These are phyloP conservation scores for Cyrtorhinus lividipennis DNA, from an alignment of 1,140 invertebrate genomes.

Conservation along the genomic window DNA sequence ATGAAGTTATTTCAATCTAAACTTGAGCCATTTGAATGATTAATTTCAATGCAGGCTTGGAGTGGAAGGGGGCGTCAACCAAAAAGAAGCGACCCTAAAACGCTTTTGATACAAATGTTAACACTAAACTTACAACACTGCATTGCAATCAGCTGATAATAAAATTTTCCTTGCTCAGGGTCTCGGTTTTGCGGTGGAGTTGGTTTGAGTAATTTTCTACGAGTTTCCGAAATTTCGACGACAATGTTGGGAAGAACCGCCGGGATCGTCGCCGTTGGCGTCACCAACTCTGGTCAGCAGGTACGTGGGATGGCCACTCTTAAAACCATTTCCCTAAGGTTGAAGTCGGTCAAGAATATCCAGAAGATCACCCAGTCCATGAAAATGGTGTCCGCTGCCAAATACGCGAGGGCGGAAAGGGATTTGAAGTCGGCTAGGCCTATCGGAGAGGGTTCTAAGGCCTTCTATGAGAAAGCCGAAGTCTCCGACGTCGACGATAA, in stretches of 20 bases:
- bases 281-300: slow-evolving; percentile 35
- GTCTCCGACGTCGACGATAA: slow-evolving; percentile 47
- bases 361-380: slow-evolving; percentile 99
- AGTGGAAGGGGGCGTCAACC: neutral
- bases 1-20: too few relatives aligned
- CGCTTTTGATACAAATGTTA: neutral
- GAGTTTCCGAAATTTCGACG: neutral
- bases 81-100: neutral
- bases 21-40: too few relatives aligned
- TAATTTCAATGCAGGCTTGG: too few relatives aligned
- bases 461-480: slow-evolving; percentile 79
- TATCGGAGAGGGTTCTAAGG: slow-evolving; percentile 72
- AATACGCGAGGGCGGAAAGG: slow-evolving; percentile 85
- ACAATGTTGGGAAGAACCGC: neutral
- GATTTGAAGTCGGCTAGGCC: slow-evolving; percentile 84
- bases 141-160: neutral
- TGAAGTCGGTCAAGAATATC: slow-evolving; percentile 98
- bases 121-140: neutral
- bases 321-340: slow-evolving; percentile 83
- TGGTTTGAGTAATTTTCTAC: neutral
- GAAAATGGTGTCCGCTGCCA: slow-evolving; percentile 84
- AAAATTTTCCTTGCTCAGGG: neutral
- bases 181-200: neutral
- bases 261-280: neutral
- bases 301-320: slow-evolving; percentile 88